These are phyloP conservation scores for Hemistola chrysoprasaria DNA, from an alignment of 2,888 invertebrate species.

Conservation along the genomic window DNA sequence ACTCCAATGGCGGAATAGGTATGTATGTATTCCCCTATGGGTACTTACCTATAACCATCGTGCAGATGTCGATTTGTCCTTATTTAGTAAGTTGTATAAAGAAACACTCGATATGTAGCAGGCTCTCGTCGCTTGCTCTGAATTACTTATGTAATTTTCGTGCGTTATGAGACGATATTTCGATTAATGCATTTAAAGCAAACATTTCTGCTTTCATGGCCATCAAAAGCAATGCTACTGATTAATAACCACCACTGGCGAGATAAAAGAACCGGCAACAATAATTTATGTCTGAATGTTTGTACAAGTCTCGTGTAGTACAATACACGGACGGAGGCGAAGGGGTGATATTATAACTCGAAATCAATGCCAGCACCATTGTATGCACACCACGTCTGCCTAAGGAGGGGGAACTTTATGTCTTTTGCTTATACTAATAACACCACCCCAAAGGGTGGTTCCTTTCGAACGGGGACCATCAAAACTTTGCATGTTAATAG, in stretches of 20 bases:
- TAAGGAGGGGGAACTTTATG: slow-evolving; percentile 63
- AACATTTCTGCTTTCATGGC: slow-evolving; percentile 26
- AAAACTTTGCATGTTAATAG: slow-evolving; percentile 75
- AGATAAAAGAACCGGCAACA: slow-evolving; percentile 63
- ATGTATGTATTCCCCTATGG: no score
- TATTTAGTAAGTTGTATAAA: no score
- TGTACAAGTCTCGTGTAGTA: slow-evolving; percentile 52
- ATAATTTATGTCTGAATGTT: slow-evolving; percentile 71
- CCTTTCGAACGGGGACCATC: slow-evolving; percentile 60
- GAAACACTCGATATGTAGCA: no score
- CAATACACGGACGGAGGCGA: slow-evolving; percentile 50
- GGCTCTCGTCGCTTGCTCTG: no score
- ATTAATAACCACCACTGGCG: slow-evolving; percentile 53
- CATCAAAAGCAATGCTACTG: slow-evolving; percentile 34
- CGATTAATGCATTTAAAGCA: slow-evolving; percentile 19
- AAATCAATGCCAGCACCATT: slow-evolving; percentile 77
- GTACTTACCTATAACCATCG: no score
- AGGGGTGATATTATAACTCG: slow-evolving; percentile 74
- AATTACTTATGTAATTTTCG: no score
- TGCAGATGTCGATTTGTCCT: no score
- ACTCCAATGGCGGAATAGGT: no score
- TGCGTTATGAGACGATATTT: no score
- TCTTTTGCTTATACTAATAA: slow-evolving; percentile 78
- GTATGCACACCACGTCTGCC: slow-evolving; percentile 71
- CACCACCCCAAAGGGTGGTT: slow-evolving; percentile 70